Base-by-base conservation (phyloP, 2,797 vertebrate genomes). In the Sciaenops ocellatus region DNA sequence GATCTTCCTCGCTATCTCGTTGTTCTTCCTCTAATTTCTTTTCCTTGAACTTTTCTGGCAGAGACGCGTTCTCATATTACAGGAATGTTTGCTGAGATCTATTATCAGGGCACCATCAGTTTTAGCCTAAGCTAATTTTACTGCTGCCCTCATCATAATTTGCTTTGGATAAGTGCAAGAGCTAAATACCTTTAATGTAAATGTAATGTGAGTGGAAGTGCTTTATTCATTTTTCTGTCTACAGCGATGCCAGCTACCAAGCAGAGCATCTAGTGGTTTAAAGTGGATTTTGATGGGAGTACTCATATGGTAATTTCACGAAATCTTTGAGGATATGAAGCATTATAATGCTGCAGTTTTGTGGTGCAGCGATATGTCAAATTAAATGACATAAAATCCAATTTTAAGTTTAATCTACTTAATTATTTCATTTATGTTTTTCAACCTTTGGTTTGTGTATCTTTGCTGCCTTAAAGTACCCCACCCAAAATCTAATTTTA, bases 121-220 rank as follows among this genome's bases (percentile, higher is more conserved):
- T 66, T 66, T 54, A 79, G 76, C 51, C 46, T 72, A 55, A 79
- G 80, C 78, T 80, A 41, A 85, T 85, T 69, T 86, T 68, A 78
- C 68, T 67, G 79, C 78, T 83, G 87, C 79, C 62, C 84, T 90
- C 76, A 87, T 90, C 82, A 76, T 81, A 82, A 89, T 86, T 83
- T 82, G 65, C 73, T 84, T 79, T 82, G 76, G 82, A 87, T 80
- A 84, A 80, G 73, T 88, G 80, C 70, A 76, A 30, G 46, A 70
- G 72, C 73, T 88, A 82, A 82, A 90, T 79, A 83, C 51, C 55
- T 83, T 72, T 85, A 85, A 90, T 87, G 80, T 73, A 76, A 80
- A 86, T 76, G 63, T 85, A 80, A 88, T 86, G 57, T 46, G 42
- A 85, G 73, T 68, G 59, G 64, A 87, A 87, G 84, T 76, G 70